phyloP scores from a whole-genome alignment of 2,888 invertebrate genomes.

The Leptura quadrifasciata region DNA sequence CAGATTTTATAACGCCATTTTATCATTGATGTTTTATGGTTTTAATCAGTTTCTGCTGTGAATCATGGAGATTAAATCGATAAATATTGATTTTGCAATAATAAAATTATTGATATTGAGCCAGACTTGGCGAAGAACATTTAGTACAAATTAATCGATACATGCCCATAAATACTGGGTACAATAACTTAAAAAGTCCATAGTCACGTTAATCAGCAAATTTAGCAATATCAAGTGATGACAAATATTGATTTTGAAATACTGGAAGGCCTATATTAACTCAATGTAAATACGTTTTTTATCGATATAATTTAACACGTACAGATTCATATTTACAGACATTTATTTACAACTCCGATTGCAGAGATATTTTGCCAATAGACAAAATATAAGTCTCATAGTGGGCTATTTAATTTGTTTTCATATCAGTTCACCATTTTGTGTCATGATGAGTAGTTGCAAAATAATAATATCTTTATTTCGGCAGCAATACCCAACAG shows the following conservation, averaged over 20 bases:
- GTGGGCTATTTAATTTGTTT: no score
- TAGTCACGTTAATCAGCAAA: not conserved
- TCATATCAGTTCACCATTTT: no score
- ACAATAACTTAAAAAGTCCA: not conserved
- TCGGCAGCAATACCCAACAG: no score
- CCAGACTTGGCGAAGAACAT: not conserved
- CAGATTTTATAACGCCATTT: not conserved
- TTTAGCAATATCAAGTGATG: not conserved
- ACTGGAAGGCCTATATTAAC: no score
- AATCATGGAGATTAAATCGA: not conserved
- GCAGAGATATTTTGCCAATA: no score
- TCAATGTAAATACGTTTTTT: no score
- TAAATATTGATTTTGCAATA: not conserved
- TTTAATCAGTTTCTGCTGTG: not conserved
- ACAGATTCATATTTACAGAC: no score
- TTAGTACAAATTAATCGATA: not conserved
- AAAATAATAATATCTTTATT: no score
- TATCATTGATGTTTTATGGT: not conserved
- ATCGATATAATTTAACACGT: no score
- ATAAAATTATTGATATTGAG: conserved; percentile 2
- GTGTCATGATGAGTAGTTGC: no score
- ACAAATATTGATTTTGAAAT: not conserved
- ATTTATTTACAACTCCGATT: no score
- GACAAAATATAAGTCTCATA: no score
- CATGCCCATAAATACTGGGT: not conserved